Evolutionary conservation across 2,113 vertebrate genomes (phyloP).

Genomic region (Caretta caretta): DNA sequence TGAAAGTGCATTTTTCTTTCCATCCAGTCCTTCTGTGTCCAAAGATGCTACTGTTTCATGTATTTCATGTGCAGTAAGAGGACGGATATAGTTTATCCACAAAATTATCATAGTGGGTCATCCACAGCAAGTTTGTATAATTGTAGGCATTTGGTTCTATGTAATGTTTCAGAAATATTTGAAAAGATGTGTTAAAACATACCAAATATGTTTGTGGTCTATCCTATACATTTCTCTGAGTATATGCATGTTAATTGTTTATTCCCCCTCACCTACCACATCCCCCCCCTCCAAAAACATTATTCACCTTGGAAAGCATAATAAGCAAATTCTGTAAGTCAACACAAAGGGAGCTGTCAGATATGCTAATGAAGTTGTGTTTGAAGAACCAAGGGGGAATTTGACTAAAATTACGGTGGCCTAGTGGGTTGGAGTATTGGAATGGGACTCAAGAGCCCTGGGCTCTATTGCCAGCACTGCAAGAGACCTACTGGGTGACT

Average conservation of each 20-base stretch:
- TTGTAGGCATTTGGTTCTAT: background rate
- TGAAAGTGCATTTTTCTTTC: background rate
- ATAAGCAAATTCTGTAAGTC: fast-evolving
- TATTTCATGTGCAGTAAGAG: background rate
- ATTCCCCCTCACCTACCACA: too few relatives aligned
- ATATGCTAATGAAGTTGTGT: background rate
- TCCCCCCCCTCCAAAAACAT: too few relatives aligned
- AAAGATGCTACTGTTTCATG: fast-evolving
- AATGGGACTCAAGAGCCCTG: background rate
- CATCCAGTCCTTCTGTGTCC: background rate
- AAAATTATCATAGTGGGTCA: background rate
- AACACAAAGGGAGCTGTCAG: background rate
- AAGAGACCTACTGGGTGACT: background rate
- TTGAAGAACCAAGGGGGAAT: background rate
- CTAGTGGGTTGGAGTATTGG: background rate
- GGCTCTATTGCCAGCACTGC: background rate
- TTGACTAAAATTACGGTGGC: background rate
- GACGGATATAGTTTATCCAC: background rate
- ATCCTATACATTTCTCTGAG: background rate
- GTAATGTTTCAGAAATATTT: background rate
- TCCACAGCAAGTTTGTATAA: background rate
- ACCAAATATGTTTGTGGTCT: background rate
- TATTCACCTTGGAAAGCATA: background rate
- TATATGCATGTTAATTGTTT: background rate
- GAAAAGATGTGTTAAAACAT: background rate